These are phyloP conservation scores for Corythoichthys intestinalis DNA, from an alignment of 2,113 vertebrate species.

Conservation along the genomic window DNA sequence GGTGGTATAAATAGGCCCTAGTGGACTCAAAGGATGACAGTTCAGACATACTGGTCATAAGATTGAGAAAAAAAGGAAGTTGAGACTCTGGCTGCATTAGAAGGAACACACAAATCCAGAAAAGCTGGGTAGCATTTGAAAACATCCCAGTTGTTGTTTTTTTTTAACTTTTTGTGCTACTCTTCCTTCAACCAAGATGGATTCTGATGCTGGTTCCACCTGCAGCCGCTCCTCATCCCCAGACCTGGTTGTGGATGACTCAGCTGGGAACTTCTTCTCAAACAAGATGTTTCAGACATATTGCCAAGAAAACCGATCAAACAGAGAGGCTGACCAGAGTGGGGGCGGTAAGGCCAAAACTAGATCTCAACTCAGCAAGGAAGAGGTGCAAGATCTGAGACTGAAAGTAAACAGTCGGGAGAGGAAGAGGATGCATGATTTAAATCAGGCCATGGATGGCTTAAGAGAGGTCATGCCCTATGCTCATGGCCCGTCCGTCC, in stretches of 20 bases:
- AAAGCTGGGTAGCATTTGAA: conserved; percentile 14
- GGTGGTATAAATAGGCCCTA: conserved; percentile 73
- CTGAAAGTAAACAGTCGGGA: conserved; percentile 81
- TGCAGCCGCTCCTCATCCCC: conserved; percentile 79
- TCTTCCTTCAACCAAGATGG: conserved; percentile 53
- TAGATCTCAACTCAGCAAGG: conserved; percentile 53
- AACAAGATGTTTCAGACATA: conserved; percentile 73
- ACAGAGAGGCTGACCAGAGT: conserved; percentile 13
- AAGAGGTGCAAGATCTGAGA: conserved; percentile 72
- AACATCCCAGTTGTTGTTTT: background rate
- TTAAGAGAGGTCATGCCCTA: conserved; percentile 82
- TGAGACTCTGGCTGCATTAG: conserved; percentile 21
- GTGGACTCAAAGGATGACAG: conserved; percentile 53
- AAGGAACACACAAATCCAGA: conserved; percentile 1
- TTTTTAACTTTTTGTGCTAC: background rate
- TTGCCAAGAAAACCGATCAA: conserved; percentile 44
- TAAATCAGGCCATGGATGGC: conserved; percentile 82
- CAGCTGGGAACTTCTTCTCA: conserved; percentile 64
- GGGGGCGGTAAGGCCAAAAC: conserved; percentile 39
- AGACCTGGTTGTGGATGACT: conserved; percentile 71
- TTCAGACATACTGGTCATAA: conserved; percentile 36
- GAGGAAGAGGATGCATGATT: conserved; percentile 80
- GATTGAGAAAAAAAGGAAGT: conserved; percentile 12
- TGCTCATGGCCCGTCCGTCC: conserved; percentile 78
- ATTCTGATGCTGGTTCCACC: conserved; percentile 73